A percentile compares a stretch with the other conserved stretches of the same genome.
Evolutionary conservation across 2,888 invertebrate genomes (phyloP).

Genomic region (Lithophane ornitopus): DNA sequence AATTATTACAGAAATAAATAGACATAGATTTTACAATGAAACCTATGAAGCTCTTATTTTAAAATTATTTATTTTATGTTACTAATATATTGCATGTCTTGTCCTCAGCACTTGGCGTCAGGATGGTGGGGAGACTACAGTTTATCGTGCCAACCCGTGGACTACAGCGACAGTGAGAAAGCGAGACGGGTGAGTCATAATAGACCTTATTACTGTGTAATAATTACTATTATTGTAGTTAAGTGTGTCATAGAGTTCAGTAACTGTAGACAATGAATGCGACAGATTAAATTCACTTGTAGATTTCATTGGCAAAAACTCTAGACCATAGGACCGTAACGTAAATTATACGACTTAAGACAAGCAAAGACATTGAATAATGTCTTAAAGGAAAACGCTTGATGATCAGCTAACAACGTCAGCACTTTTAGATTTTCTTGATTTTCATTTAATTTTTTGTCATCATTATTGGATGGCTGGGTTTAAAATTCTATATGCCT

Average conservation of each 20-base stretch:
- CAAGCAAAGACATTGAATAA: not conserved
- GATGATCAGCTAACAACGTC: not conserved
- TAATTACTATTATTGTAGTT: not conserved
- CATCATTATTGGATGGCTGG: not conserved
- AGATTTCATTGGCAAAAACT: not conserved
- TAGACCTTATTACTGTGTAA: not conserved
- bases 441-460: not conserved
- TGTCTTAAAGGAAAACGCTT: not conserved
- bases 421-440: not conserved
- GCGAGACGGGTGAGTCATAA: constrained; percentile 94
- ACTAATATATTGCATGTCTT: constrained; percentile 58
- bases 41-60: not conserved
- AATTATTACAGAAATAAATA: not conserved
- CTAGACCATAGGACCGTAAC: too few relatives aligned
- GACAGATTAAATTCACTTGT: not conserved
- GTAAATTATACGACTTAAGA: not conserved
- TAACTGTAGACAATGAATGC: not conserved
- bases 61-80: not conserved
- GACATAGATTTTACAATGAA: not conserved
- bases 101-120: constrained; percentile 95
- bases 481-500: too few relatives aligned
- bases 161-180: constrained; percentile 96
- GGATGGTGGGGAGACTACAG: constrained; percentile 98
- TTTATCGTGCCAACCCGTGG: constrained; percentile 97
- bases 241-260: not conserved